These are phyloP conservation scores for Globodera rostochiensis DNA, from an alignment of 1,140 invertebrate species.

Conservation along the genomic window DNA sequence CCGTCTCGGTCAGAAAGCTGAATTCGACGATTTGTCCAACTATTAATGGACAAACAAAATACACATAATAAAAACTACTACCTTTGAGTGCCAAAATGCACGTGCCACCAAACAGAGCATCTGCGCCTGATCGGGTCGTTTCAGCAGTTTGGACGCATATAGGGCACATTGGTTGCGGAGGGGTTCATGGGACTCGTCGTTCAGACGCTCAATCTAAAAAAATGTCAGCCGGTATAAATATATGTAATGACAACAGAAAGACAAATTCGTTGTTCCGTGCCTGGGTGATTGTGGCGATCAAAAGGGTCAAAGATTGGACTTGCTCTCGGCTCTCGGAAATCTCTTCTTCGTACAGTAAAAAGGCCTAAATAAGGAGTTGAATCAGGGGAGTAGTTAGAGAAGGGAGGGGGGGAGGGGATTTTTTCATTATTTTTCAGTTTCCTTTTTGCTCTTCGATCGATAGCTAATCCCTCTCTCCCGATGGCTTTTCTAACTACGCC, in stretches of 20 bases:
- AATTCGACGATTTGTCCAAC: conserved; percentile 21
- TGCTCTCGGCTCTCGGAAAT: conserved; percentile 96
- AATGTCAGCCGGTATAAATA: no score
- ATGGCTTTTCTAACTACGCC: no score
- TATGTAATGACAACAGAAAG: no score
- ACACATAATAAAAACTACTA: conserved; percentile 71
- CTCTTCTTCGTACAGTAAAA: conserved; percentile 97
- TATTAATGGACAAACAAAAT: background rate
- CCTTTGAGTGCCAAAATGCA: conserved; percentile 88
- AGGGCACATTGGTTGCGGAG: conserved; percentile 77
- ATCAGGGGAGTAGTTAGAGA: conserved; percentile 21
- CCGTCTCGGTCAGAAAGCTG: conserved; percentile 43
- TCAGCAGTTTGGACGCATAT: conserved; percentile 81
- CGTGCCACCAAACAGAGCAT: conserved; percentile 89
- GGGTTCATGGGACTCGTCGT: conserved; percentile 95
- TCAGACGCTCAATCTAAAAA: conserved; percentile 74
- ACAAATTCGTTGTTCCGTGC: conserved; percentile 68
- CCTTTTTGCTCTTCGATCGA: conserved; percentile 7
- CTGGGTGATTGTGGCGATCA: conserved; percentile 92
- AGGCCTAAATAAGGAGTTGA: conserved; percentile 77
- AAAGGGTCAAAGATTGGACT: conserved; percentile 88
- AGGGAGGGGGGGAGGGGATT: background rate
- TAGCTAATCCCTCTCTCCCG: no score
- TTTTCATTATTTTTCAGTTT: background rate
- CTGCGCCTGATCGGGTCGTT: conserved; percentile 95